Evolutionary conservation across 2,888 invertebrate species (phyloP), one percentile per base, ranked within the genome.

Genomic region (Melanchra persicariae): DNA sequence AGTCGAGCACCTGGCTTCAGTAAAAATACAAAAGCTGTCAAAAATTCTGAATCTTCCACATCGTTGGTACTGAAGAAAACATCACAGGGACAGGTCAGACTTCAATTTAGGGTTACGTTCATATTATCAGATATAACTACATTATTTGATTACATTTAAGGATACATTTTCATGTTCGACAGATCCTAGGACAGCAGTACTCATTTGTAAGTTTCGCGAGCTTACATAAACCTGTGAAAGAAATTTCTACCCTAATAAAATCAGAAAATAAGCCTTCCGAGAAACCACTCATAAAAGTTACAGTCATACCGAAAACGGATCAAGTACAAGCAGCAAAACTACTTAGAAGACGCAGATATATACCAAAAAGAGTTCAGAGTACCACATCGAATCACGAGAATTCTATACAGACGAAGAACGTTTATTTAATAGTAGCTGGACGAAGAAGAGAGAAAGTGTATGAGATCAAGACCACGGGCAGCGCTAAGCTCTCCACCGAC

Each of bases 211-310:
- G 88, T 74, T 80, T 85, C 71, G 85, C 86, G 10, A 86, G 76
- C 63, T 70, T 83, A 51, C 69, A 80, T 22, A 63, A 61, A 59
- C 68, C 70, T 49, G 74, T 64, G 59, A 64, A 77, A 61, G 51
- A 64, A 61, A 77, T 51, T 57, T 22, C 55, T 47, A 7, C 65
- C 51, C 47, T 61, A 17, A 26, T 63, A 34, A 47, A 70, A 71
- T 54, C 61, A n/a, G 66, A 65, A 22, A 49, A 65, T 69, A 51
- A 52, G 62, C 17, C 51, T 52, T 70, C 71, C 62, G 75, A 85
- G 8, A 91, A 88, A 75, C 93, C 92, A 2, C 65, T 91, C 1
- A 92, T 94, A 61, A 88, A 91, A 88, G 91, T 94, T 4, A 93
- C 91, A 7, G 89, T 94, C 0, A 90, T 91, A 77, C 93, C 93